Evolutionary conservation across 2,113 vertebrate genomes (phyloP).

Genomic region (Dicentrarchus labrax): DNA sequence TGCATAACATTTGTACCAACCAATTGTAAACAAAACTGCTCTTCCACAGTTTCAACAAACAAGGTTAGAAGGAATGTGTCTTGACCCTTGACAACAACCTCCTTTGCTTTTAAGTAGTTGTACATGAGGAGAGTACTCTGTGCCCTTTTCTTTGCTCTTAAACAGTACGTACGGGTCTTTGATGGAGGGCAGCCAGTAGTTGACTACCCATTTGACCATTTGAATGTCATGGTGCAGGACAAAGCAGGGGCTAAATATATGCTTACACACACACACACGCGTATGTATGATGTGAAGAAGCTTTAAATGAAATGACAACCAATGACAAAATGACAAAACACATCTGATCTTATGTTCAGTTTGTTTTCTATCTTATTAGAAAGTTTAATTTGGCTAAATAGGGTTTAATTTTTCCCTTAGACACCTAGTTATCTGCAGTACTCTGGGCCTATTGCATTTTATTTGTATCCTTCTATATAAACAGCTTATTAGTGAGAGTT

Average conservation of each 20-base stretch:
- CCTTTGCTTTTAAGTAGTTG: not conserved
- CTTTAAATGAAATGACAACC: no score
- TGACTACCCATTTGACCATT: not conserved
- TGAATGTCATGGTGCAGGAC: conserved; percentile 48
- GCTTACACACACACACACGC: not conserved
- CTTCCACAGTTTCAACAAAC: not conserved
- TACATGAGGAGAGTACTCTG: not conserved
- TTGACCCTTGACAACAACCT: not conserved
- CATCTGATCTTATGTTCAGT: no score
- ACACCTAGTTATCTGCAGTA: no score
- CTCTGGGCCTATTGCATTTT: no score
- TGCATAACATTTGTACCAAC: not conserved
- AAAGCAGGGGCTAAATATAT: not conserved
- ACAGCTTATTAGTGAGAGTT: no score
- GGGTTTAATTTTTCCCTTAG: no score
- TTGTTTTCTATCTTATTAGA: no score
- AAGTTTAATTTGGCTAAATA: no score
- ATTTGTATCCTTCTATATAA: no score
- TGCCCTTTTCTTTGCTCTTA: conserved; percentile 56
- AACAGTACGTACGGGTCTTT: conserved; percentile 4
- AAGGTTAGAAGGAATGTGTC: not conserved
- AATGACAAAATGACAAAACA: no score
- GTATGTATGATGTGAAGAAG: no score
- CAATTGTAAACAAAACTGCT: not conserved
- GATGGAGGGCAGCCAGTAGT: conserved; percentile 30